Percentiles rank a stretch among this genome's conserved stretches.
phyloP scores from a whole-genome alignment of 23 tunicate genomes.

The Diplosoma virens region DNA sequence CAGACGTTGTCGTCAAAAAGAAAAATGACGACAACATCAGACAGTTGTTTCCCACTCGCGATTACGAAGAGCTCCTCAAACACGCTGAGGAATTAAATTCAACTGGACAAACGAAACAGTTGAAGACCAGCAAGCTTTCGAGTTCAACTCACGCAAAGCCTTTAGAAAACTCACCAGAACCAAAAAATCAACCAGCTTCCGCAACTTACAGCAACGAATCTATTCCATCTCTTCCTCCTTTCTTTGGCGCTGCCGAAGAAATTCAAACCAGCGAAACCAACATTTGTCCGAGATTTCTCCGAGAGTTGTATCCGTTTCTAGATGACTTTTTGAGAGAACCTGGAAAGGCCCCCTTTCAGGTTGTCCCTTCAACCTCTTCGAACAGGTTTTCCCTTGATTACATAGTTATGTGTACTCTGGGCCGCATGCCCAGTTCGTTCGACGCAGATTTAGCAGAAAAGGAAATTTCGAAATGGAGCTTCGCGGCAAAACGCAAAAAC shows the following conservation, averaged over 20 bases:
- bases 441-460: conserved; percentile 5
- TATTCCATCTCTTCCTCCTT: conserved; percentile 8
- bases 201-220: too few relatives aligned
- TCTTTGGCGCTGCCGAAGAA: not conserved
- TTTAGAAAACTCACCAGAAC: too few relatives aligned
- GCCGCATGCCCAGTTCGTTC: conserved; percentile 41
- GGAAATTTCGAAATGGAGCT: conserved; percentile 28
- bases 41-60: conserved; percentile 7
- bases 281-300: conserved; percentile 6
- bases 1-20: not conserved
- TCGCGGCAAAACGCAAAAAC: not conserved
- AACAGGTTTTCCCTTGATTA: conserved; percentile 18
- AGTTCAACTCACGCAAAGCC: too few relatives aligned
- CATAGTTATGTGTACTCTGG: conserved; percentile 39
- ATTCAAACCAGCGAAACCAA: not conserved
- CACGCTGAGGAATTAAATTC: conserved; percentile 40
- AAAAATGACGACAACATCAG: not conserved
- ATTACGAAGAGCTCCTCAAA: conserved; percentile 46
- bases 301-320: conserved; percentile 57
- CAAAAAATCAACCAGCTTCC: too few relatives aligned
- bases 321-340: conserved; percentile 52
- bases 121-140: not conserved
- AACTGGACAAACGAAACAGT: not conserved
- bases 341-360: conserved; percentile 4
- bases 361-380: not conserved